Base-by-base conservation (phyloP, 2,888 invertebrate species). In the Drosophila mayaguana region DNA sequence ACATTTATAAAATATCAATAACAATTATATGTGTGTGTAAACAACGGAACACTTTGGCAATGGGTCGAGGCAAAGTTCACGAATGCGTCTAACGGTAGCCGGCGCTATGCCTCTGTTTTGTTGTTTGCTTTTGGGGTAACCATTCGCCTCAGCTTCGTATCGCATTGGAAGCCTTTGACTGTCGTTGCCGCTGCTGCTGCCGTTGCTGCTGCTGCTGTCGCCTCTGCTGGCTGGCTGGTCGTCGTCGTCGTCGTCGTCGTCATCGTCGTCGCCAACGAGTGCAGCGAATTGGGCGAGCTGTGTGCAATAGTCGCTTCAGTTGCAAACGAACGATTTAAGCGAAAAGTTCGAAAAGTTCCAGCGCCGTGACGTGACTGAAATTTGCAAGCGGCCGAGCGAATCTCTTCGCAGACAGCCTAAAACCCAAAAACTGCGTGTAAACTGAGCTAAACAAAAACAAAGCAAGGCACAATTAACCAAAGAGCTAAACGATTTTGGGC, bases 251-350 rank as follows among this genome's bases (percentile, higher is more conserved):
- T 57, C 72, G 60, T n/a, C 42, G 18, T 42, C 42, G 18, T 43
- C 43, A 9, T 66, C 66, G 70, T 50, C 65, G 69, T 53, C 73
- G 45, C 67, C 80, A 75, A 82, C 75, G 79, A 75, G 75, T 76
- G 83, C 81, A 83, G 84, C 67, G 76, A 74, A 72, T 78, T 76
- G 60, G 75, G 56, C 85, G 73, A 89, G 59, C 76, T 63, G 78
- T 77, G 79, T 83, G 83, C 90, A 85, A 62, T 81, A 87, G 72
- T 74, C 80, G 76, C 69, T 86, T 91, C 91, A 92, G 92, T 92
- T 91, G 89, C 91, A 91, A 91, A 90, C 91, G 91, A 91, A 91
- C 92, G 85, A 90, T 89, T 91, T 89, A 88, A 87, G 86, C 83
- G 91, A 75, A 84, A 80, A 91, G 91, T 90, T 90, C 88, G 82